Base-by-base conservation (phyloP, 2,797 vertebrate genomes). In the Sphenopsis melanotis region DNA sequence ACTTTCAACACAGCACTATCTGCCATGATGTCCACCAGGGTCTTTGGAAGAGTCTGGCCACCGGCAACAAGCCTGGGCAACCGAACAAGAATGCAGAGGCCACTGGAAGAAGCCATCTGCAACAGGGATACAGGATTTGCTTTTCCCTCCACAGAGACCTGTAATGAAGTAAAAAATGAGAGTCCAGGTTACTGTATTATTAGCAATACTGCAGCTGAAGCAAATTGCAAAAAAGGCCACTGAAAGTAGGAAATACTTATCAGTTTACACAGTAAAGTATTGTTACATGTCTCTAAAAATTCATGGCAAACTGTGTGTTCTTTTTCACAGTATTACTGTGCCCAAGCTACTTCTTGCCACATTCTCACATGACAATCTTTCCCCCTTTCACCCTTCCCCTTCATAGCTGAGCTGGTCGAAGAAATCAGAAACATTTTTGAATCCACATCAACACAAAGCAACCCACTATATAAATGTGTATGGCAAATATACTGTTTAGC, bases 121-220 rank as follows among this genome's bases (percentile, higher is more conserved):
- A 99, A 97, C 66, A 99, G 98, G 44, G 99, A 99, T 20, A 99
- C 98, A 2, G 98, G 98, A 21, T 98, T 98, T 12, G 98, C 85
- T 84, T 97, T 98, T 87, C 99, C 99, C 84, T 98, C 98, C 60
- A 97, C 89, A 6, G 98, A 99, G 42, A 99, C 98, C 99, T 99
- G 70, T 89, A 94, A 97, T 13, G 78, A 64, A 92, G 87, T 41
- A n/a, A 96, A 95, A 96, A 83, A 42, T 15, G 32, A 89, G 15
- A 42, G 46, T 57, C 81, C 42, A 70, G 1, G 13, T 57, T 66
- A 69, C 19, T 60, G 7, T n/a, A 55, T 19, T 50, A 52, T 69
- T 23, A 80, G 41, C 32, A 80, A 71, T 49, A 46, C 14, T 41
- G 34, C 10, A 32, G 9, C 41, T 39, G 55, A 15, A 80, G 53